Evolutionary conservation across 2,888 invertebrate species (phyloP).

Genomic region (Perithous albicinctus): DNA sequence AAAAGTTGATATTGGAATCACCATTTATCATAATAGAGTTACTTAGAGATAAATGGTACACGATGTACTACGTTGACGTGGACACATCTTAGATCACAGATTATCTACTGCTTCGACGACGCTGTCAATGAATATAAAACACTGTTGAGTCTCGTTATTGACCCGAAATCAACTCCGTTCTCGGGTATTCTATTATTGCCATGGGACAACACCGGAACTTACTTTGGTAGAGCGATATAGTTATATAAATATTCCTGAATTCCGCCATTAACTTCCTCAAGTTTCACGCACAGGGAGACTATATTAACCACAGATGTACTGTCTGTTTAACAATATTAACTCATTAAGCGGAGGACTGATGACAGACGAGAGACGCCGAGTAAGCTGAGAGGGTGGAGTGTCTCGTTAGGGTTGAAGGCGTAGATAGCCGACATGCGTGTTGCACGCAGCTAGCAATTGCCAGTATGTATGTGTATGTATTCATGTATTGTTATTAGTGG

Average conservation of each 20-base stretch:
- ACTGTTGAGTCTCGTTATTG: background rate
- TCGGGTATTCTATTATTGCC: background rate
- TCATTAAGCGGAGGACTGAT: constrained; percentile 39
- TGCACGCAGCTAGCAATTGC: background rate
- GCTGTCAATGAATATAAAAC: background rate
- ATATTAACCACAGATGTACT: constrained; percentile 25
- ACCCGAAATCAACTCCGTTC: background rate
- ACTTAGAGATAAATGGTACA: too few relatives aligned
- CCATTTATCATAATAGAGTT: too few relatives aligned
- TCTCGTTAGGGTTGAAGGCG: constrained; percentile 24
- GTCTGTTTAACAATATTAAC: constrained; percentile 50
- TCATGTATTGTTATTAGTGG: constrained; percentile 14
- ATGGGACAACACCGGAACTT: background rate
- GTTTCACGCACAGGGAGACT: constrained; percentile 32
- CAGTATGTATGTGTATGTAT: background rate
- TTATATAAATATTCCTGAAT: background rate
- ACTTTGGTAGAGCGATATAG: background rate
- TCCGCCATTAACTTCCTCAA: constrained; percentile 23
- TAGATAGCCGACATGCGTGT: constrained; percentile 8
- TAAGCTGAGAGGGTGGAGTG: background rate
- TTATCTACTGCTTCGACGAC: background rate
- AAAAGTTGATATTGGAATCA: too few relatives aligned
- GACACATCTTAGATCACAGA: too few relatives aligned
- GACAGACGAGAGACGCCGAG: constrained; percentile 10
- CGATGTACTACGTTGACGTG: too few relatives aligned